phyloP scores from a whole-genome alignment of 2,888 invertebrate species.

The Amblyjoppa fuscipennis region DNA sequence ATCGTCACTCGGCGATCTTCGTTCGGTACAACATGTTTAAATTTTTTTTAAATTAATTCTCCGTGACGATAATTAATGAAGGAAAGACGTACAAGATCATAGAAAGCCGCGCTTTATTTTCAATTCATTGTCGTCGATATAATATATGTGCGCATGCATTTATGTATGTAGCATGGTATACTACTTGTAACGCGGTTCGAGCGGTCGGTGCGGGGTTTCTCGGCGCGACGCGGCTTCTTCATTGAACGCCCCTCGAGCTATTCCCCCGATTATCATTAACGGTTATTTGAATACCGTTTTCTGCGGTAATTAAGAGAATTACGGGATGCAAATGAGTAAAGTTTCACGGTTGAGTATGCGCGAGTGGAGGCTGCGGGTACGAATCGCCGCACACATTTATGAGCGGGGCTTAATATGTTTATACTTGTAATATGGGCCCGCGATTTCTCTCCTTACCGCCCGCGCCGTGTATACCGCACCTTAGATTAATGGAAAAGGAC shows the following conservation, averaged over 20 bases:
- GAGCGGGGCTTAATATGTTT: neutral
- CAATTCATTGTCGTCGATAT: constrained; percentile 28
- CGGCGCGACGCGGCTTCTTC: constrained; percentile 24
- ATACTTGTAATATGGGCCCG: constrained; percentile 1
- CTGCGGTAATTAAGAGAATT: constrained; percentile 69
- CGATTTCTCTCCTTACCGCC: constrained; percentile 57
- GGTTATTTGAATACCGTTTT: constrained; percentile 68
- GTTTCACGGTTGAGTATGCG: constrained; percentile 45
- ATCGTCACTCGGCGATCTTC: constrained; percentile 37
- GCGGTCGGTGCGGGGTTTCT: constrained; percentile 18
- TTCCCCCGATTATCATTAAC: constrained; percentile 61
- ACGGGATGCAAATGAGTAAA: constrained; percentile 68
- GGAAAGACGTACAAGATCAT: constrained; percentile 19
- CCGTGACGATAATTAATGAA: constrained; percentile 37
- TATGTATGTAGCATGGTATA: neutral
- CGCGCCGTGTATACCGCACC: neutral
- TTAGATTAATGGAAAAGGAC: constrained; percentile 30
- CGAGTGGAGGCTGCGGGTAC: neutral
- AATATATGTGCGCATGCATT: constrained; percentile 2
- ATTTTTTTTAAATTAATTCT: neutral
- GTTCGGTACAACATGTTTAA: neutral
- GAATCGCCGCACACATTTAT: neutral
- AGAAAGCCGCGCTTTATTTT: constrained; percentile 36
- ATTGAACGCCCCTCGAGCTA: constrained; percentile 44
- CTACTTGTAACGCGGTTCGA: neutral